Evolutionary conservation across 2,113 vertebrate species (phyloP).

Genomic region (Rhinoptilus africanus): DNA sequence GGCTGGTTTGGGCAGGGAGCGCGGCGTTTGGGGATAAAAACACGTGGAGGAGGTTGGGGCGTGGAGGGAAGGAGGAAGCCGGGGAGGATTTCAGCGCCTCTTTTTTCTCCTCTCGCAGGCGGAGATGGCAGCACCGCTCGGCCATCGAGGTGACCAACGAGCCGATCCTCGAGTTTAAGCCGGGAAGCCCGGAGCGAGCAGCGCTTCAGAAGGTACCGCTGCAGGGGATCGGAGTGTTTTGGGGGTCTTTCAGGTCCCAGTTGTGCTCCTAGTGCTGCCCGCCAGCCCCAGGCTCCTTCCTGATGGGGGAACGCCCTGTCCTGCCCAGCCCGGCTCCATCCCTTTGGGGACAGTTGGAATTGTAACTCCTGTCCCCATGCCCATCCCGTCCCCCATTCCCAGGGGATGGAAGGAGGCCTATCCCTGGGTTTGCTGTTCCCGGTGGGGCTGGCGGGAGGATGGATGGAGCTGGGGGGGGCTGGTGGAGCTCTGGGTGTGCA

Average conservation of each 20-base stretch:
- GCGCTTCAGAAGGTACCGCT: conserved; percentile 80
- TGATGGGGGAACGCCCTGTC: accelerated
- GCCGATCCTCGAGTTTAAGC: conserved; percentile 82
- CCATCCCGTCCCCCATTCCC: accelerated
- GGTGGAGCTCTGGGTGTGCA: background rate
- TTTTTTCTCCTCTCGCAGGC: conserved; percentile 56
- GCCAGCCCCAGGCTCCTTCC: background rate
- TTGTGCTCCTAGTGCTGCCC: background rate
- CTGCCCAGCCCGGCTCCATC: background rate
- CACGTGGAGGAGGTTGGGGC: background rate
- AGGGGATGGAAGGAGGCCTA: background rate
- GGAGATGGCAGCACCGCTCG: conserved; percentile 67
- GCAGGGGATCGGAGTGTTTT: accelerated
- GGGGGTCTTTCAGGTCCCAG: background rate
- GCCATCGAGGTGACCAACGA: conserved; percentile 87
- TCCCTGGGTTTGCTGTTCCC: no score
- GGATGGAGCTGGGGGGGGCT: background rate
- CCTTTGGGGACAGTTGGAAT: background rate
- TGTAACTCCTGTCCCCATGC: background rate
- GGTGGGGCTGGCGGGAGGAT: accelerated
- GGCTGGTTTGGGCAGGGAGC: background rate
- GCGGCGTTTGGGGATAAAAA: accelerated
- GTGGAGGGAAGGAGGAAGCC: background rate
- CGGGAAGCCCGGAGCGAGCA: conserved; percentile 80
- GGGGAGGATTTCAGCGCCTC: accelerated